Evolutionary conservation across 2,113 vertebrate genomes (phyloP).

Genomic region (Cyrtonyx montezumae): DNA sequence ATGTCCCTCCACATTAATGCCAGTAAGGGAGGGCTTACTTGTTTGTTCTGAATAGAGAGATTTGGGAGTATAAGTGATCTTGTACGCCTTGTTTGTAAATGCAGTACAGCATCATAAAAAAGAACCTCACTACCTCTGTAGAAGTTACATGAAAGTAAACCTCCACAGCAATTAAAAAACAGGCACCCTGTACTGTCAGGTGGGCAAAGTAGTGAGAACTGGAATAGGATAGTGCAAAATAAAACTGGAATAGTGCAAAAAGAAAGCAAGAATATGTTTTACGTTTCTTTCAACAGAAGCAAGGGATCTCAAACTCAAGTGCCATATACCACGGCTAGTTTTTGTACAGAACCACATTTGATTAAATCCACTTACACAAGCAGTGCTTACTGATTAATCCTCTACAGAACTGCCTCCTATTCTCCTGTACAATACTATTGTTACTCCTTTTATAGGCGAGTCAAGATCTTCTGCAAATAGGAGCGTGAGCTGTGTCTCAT

Average conservation of each 20-base stretch:
- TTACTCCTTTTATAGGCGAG: neutral
- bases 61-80: neutral
- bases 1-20: no score
- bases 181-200: accelerated
- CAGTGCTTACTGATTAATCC: neutral
- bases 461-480: neutral
- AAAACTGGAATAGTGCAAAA: neutral
- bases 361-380: neutral
- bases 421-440: neutral
- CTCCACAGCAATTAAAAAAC: accelerated
- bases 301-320: neutral
- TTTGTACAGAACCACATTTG: neutral
- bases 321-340: neutral
- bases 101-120: neutral
- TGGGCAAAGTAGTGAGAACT: neutral
- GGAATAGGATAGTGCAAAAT: no score
- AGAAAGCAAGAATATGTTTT: neutral
- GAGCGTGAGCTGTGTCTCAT: neutral
- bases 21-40: neutral
- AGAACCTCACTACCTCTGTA: neutral
- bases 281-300: neutral
- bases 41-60: neutral
- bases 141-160: accelerated
- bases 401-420: neutral
- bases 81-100: neutral